phyloP scores from a whole-genome alignment of 2,888 invertebrate genomes.

The Eupithecia dodoneata region DNA sequence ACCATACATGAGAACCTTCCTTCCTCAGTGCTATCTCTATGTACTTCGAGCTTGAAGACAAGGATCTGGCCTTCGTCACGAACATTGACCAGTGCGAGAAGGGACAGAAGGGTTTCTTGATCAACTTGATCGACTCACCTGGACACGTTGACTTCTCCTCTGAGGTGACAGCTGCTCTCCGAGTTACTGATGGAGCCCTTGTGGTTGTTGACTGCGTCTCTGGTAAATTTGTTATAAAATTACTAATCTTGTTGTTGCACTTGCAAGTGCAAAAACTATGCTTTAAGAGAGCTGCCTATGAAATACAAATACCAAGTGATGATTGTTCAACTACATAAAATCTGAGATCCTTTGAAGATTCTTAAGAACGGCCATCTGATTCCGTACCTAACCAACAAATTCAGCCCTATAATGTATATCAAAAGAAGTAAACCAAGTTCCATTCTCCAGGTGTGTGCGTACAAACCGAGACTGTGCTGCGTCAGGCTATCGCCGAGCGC shows the following conservation, averaged over 20 bases:
- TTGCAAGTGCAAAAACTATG: not conserved
- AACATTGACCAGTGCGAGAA: conserved; percentile 95
- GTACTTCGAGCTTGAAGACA: conserved; percentile 98
- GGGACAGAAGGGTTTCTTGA: conserved; percentile 97
- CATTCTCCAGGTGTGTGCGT: conserved; percentile 95
- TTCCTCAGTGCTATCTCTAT: conserved; percentile 96
- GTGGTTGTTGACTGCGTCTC: conserved; percentile 99
- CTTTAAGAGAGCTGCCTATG: not conserved
- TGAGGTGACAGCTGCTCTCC: conserved; percentile 99
- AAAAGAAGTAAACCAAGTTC: not conserved
- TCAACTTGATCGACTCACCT: conserved; percentile 99
- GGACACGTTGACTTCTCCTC: conserved; percentile 99
- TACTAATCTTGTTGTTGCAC: not conserved
- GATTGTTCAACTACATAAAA: conserved; percentile 34
- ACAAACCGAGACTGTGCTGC: conserved; percentile 99
- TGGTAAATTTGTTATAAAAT: conserved; percentile 84
- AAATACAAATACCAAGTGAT: conserved; percentile 16
- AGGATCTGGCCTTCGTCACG: conserved; percentile 97
- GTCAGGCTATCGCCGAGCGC: conserved; percentile 99
- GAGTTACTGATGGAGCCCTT: conserved; percentile 99
- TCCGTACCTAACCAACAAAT: not conserved
- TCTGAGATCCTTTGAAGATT: conserved; percentile 36
- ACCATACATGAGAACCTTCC: conserved; percentile 25
- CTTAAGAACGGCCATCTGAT: conserved; percentile 36
- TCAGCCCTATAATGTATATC: not conserved